A percentile compares a stretch with the other conserved stretches of the same genome.
Conservation (phyloP, 2,888 invertebrate species). For the Drosophila meridionalis region DNA sequence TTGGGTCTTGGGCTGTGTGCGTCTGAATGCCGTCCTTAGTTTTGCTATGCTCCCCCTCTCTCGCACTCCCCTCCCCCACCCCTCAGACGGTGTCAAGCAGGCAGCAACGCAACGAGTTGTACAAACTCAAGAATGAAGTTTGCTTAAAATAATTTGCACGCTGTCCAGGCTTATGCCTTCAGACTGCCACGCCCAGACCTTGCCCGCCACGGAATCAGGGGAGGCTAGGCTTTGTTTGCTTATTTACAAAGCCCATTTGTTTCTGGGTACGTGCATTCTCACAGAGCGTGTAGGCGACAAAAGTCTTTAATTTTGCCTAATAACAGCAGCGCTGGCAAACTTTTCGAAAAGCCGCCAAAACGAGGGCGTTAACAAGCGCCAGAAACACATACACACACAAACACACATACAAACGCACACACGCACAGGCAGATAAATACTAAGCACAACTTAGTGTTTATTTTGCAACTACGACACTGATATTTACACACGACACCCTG, state of each 20-base stretch:
- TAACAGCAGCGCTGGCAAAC: conserved; percentile 68
- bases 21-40: conserved; percentile 14
- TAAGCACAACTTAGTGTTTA: conserved; percentile 65
- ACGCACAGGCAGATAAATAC: conserved; percentile 36
- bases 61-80: neutral
- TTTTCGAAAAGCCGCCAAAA: conserved; percentile 76
- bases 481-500: conserved; percentile 47
- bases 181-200: conserved; percentile 3
- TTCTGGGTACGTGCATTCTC: conserved; percentile 59
- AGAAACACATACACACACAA: conserved; percentile 57
- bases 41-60: neutral
- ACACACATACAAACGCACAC: conserved; percentile 23
- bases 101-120: conserved; percentile 71
- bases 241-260: conserved; percentile 79
- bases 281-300: conserved; percentile 63
- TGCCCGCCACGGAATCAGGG: conserved; percentile 3
- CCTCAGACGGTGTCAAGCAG: conserved; percentile 30
- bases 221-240: conserved; percentile 66
- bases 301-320: conserved; percentile 79
- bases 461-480: conserved; percentile 62
- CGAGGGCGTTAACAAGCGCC: conserved; percentile 78
- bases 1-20: conserved; percentile 11
- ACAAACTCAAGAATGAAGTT: conserved; percentile 78
- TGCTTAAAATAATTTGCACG: conserved; percentile 78
- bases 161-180: conserved; percentile 68